phyloP scores from a whole-genome alignment of 1,140 invertebrate species.

The Lutraria rhynchaena region DNA sequence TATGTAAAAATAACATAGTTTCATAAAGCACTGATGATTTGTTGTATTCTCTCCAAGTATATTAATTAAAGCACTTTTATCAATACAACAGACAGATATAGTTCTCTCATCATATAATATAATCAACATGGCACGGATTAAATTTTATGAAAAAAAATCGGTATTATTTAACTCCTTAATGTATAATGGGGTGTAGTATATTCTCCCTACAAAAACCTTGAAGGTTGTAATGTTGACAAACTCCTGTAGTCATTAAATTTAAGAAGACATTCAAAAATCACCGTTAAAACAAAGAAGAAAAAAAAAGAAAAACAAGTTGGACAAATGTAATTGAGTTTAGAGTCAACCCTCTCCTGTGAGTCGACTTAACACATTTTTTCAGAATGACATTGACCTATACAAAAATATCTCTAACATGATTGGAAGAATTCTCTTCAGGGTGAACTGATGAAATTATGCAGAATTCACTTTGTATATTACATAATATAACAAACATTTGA shows the following conservation, averaged over 20 bases:
- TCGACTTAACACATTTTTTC: conserved; percentile 32
- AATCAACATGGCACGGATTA: conserved; percentile 31
- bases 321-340: conserved; percentile 54
- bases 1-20: conserved; percentile 1
- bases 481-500: conserved; percentile 9
- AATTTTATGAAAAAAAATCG: conserved; percentile 5
- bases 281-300: conserved; percentile 11
- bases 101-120: background rate
- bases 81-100: conserved; percentile 20
- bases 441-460: conserved; percentile 42
- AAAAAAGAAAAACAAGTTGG: conserved; percentile 15
- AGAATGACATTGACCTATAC: conserved; percentile 45
- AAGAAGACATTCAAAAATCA: conserved; percentile 31
- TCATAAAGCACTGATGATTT: conserved; percentile 31
- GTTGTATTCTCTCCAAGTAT: background rate
- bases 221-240: conserved; percentile 27
- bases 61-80: conserved; percentile 36
- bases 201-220: background rate
- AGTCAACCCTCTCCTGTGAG: conserved; percentile 39
- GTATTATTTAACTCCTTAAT: conserved; percentile 15
- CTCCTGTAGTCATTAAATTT: conserved; percentile 28
- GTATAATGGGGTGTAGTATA: background rate
- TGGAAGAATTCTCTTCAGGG: background rate
- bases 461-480: conserved; percentile 32
- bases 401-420: conserved; percentile 40